Conservation (phyloP, 2,797 vertebrate species). For the Eulemur albifrons region DNA sequence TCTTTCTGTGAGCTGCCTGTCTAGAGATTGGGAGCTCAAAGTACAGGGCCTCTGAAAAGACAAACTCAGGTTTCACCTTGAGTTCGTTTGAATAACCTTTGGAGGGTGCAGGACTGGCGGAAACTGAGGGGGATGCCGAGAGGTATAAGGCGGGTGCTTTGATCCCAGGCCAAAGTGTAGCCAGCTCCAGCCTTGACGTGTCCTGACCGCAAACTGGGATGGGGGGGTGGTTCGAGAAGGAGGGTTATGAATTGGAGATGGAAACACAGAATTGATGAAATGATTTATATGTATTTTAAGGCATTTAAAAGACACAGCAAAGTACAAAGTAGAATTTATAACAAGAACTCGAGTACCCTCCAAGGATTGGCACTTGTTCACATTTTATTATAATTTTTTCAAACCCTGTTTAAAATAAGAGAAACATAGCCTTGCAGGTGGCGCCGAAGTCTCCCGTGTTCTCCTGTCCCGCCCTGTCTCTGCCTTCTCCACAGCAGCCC, state of each 20-base stretch:
- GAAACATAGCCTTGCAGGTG: background rate
- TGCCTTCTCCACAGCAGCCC: too few relatives aligned
- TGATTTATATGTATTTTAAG: accelerated
- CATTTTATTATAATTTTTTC: background rate
- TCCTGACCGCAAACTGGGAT: background rate
- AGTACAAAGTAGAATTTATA: background rate
- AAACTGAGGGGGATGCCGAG: accelerated
- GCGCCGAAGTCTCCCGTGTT: too few relatives aligned
- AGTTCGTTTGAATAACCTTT: background rate
- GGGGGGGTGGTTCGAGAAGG: accelerated
- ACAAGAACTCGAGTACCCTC: accelerated
- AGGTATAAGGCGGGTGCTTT: accelerated
- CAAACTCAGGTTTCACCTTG: background rate
- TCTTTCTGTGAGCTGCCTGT: background rate
- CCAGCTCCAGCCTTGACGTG: accelerated
- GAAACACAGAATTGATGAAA: background rate
- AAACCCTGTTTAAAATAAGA: background rate
- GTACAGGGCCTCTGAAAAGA: background rate
- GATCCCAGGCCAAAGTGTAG: accelerated
- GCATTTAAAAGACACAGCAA: background rate
- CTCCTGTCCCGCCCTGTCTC: too few relatives aligned
- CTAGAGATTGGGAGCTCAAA: background rate
- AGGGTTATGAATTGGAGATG: accelerated
- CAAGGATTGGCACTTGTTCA: background rate
- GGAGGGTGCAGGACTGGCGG: background rate